Evolutionary conservation across 1,140 invertebrate genomes (phyloP).

Genomic region (Megalonaias nervosa): DNA sequence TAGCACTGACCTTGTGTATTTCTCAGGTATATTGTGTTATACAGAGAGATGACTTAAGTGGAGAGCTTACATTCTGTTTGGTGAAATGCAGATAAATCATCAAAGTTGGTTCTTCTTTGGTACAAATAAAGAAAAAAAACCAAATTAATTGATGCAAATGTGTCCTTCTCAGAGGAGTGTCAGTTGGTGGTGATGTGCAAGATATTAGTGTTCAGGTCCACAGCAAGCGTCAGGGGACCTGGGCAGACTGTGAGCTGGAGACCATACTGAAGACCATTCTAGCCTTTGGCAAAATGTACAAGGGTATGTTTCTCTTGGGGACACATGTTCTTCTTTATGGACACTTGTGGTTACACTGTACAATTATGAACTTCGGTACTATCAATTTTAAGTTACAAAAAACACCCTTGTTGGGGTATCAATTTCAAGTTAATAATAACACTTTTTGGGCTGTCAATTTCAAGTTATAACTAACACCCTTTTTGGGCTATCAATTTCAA

Average conservation of each 20-base stretch:
- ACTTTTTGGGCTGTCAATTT: neutral
- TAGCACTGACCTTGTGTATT: too few relatives aligned
- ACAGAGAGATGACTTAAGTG: neutral
- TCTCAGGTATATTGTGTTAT: neutral
- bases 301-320: conserved; percentile 40
- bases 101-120: too few relatives aligned
- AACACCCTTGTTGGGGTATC: too few relatives aligned
- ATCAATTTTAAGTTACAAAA: neutral
- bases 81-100: too few relatives aligned
- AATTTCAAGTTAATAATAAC: too few relatives aligned
- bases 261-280: conserved; percentile 73
- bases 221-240: conserved; percentile 71
- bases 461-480: neutral
- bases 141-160: neutral
- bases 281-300: conserved; percentile 60
- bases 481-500: too few relatives aligned
- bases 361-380: neutral
- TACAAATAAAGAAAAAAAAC: neutral
- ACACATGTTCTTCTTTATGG: neutral
- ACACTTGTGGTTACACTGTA: neutral
- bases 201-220: conserved; percentile 38
- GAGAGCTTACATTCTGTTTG: neutral
- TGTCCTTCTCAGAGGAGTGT: conserved; percentile 43
- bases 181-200: conserved; percentile 34
- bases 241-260: conserved; percentile 76